Conservation (phyloP, 2,113 vertebrate genomes). For the Hystrix brachyura region DNA sequence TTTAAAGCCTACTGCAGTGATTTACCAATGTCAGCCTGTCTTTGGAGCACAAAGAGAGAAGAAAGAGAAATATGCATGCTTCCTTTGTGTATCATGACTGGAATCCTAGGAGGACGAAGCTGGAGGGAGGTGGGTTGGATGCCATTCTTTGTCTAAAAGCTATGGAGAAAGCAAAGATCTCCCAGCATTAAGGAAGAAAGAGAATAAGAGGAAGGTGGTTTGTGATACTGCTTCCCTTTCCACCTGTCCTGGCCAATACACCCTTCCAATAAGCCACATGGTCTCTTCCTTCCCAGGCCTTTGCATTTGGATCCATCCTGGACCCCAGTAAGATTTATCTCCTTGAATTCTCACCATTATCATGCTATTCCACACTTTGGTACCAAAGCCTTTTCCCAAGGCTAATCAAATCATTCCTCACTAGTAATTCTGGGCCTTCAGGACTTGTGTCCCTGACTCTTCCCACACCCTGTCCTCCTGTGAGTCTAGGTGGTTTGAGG, state of each 20-base stretch:
- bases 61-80: slow-evolving; percentile 33
- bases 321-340: not conserved
- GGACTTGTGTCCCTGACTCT: not conserved
- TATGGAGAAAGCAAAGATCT: not conserved
- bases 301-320: not conserved
- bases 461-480: too few relatives aligned
- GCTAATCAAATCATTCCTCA: not conserved
- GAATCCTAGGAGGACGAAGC: not conserved
- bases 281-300: not conserved
- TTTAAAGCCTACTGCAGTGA: slow-evolving; percentile 74
- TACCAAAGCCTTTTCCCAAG: not conserved
- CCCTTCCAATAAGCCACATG: not conserved
- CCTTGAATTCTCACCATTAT: not conserved
- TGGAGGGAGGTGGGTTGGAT: not conserved
- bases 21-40: slow-evolving; percentile 66
- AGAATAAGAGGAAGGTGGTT: not conserved
- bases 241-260: not conserved
- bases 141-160: not conserved
- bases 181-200: not conserved
- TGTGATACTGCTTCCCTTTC: not conserved
- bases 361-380: not conserved
- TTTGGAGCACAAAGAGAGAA: not conserved
- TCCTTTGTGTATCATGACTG: not conserved
- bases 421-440: too few relatives aligned
- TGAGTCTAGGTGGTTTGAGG: not conserved